phyloP scores from a whole-genome alignment of 2,797 vertebrate species.

The Alosa sapidissima region DNA sequence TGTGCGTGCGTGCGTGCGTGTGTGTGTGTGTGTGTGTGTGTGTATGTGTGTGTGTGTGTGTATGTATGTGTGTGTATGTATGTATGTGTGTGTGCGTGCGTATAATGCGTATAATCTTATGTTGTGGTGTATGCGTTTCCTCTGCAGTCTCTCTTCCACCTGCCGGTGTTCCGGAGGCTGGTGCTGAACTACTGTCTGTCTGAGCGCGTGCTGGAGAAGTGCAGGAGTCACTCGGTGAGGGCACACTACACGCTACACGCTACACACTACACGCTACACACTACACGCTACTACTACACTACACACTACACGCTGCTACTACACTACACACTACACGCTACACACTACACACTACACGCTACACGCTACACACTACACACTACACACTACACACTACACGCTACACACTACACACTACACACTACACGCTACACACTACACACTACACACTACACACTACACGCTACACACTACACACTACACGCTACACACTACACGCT shows the following conservation, averaged over 20 bases:
- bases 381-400: neutral
- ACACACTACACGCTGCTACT: neutral
- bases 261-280: neutral
- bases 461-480: neutral
- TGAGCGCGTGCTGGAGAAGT: constrained; percentile 81
- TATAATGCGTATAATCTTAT: too few species aligned
- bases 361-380: too few species aligned
- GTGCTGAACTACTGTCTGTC: constrained; percentile 90
- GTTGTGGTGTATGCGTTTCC: neutral
- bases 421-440: too few species aligned
- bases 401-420: too few species aligned
- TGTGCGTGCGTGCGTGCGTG: too few species aligned
- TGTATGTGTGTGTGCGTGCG: neutral
- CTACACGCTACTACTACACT: neutral
- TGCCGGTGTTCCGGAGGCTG: constrained; percentile 89
- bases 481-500: neutral
- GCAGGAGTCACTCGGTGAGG: constrained; percentile 85
- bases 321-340: neutral
- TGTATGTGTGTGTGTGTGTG: too few species aligned
- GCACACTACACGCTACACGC: constrained; percentile 17
- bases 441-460: neutral
- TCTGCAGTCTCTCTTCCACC: constrained; percentile 91
- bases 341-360: neutral
- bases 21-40: too few species aligned
- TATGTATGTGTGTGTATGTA: too few species aligned